A percentile compares a stretch with the other conserved stretches of the same genome.
Conservation (phyloP, 2,888 invertebrate species). For the Quadriops clusia region DNA sequence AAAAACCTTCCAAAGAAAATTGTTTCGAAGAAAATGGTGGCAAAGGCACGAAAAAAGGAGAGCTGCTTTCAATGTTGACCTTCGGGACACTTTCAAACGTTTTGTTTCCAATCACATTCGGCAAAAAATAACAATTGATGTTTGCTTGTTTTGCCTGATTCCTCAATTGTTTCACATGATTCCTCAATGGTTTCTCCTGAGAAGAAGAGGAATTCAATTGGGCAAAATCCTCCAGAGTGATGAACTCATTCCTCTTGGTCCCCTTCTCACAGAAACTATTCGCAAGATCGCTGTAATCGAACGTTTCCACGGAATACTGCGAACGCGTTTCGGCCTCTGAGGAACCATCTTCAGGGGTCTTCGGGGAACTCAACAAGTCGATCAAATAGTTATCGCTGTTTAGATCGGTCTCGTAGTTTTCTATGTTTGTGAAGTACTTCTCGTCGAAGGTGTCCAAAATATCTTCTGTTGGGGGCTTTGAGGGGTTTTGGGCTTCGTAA, state of each 20-base stretch:
- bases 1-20: too few species aligned
- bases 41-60: slow-evolving; percentile 24
- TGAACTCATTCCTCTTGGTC: slow-evolving; percentile 7
- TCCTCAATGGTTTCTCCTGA: background rate
- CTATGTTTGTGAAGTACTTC: slow-evolving; percentile 18
- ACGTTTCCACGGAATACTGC: slow-evolving; percentile 12
- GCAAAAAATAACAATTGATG: too few species aligned
- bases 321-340: slow-evolving; percentile 2
- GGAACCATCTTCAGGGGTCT: slow-evolving; percentile 11
- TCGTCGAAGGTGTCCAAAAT: slow-evolving; percentile 26
- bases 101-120: background rate
- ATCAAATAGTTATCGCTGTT: slow-evolving; percentile 11
- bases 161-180: too few species aligned
- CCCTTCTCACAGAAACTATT: slow-evolving; percentile 24
- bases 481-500: slow-evolving; percentile 33
- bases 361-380: slow-evolving; percentile 14
- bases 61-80: too few species aligned
- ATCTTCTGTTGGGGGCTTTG: slow-evolving; percentile 16
- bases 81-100: too few species aligned
- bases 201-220: background rate
- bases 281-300: slow-evolving; percentile 30
- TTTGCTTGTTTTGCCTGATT: too few species aligned
- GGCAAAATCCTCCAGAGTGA: background rate
- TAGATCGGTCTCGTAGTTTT: slow-evolving; percentile 14
- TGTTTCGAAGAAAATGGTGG: too few species aligned